Evolutionary conservation across 2,113 vertebrate genomes (phyloP), one percentile per base, ranked within the genome.

Genomic region (Nyctibius bracteatus): DNA sequence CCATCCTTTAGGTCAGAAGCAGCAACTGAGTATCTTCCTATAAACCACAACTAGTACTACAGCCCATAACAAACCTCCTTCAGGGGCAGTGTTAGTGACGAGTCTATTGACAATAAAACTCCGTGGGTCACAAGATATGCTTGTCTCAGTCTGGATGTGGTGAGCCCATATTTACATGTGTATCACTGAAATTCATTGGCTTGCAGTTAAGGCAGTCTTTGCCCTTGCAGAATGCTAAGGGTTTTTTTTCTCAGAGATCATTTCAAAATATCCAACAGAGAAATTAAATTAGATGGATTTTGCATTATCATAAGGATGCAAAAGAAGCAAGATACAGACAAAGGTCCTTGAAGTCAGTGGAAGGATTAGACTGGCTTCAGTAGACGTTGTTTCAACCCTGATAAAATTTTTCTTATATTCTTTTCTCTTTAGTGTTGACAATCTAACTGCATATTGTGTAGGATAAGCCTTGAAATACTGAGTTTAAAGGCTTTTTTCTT

Each of bases 241-340:
- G 0, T 0, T 70, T 63, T 35, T 35, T 81, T 71, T 15, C 39
- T 79, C 39, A 63, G 22, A 62, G 12, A 37, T 12, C 0, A 0
- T n/a, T 74, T 92, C 44, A 84, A 72, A 47, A 44, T 19, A 81
- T 46, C 13, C 20, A 71, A 59, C 11, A 33, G 18, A 70, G 43
- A 79, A 71, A 73, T 61, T 37, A 68, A 78, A 88, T 73, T 33
- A 82, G 24, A 30, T 24, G 6, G 13, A 67, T 66, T 90, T 90
- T 75, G 5, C 9, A 14, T 41, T 54, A n/a, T 67, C 17, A 57
- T 57, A 70, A 88, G 25, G 33, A 46, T 43, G 8, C 8, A 89
- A 70, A 94, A 81, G 43, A 68, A 83, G 24, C 13, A 81, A 35
- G 24, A 84, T 66, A 27, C 65, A 83, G 30, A 46, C 24, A 61